A percentile compares a stretch with the other conserved stretches of the same genome.
Evolutionary conservation across 1,140 invertebrate species (phyloP).

Genomic region (Acromyrmex charruanus): DNA sequence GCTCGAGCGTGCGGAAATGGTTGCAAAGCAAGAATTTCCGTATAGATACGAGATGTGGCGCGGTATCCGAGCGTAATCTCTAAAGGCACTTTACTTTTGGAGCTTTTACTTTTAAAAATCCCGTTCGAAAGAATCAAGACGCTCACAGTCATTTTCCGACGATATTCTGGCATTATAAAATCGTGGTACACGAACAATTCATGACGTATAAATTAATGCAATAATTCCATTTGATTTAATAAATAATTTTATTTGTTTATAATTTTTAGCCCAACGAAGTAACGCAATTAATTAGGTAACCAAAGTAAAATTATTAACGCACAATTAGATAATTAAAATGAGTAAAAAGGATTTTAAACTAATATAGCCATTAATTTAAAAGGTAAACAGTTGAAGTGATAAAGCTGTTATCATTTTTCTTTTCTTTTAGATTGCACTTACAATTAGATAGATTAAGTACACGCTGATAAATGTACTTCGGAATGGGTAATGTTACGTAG

Average conservation of each 20-base stretch:
- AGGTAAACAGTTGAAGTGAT: neutral
- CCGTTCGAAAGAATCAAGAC: neutral
- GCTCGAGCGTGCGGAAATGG: constrained; percentile 43
- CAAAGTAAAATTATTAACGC: neutral
- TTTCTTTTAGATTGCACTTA: neutral
- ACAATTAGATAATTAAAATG: neutral
- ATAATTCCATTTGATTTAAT: neutral
- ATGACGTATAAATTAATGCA: neutral
- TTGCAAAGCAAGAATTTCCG: constrained; percentile 59
- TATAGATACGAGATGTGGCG: constrained; percentile 28
- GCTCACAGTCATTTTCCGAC: neutral
- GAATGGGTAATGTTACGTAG: neutral
- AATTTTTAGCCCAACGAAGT: neutral
- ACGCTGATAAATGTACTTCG: neutral
- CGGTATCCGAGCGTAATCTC: constrained; percentile 23
- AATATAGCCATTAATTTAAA: neutral
- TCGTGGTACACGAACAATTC: neutral
- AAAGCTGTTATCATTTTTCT: neutral
- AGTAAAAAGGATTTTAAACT: neutral
- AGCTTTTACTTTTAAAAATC: constrained; percentile 17
- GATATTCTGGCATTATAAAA: neutral
- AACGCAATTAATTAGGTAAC: neutral
- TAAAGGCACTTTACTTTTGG: constrained; percentile 22
- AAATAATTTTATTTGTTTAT: neutral
- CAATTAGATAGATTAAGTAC: neutral